These are phyloP conservation scores for Xenopus petersii DNA, from an alignment of 2,797 vertebrate genomes.

Conservation along the genomic window DNA sequence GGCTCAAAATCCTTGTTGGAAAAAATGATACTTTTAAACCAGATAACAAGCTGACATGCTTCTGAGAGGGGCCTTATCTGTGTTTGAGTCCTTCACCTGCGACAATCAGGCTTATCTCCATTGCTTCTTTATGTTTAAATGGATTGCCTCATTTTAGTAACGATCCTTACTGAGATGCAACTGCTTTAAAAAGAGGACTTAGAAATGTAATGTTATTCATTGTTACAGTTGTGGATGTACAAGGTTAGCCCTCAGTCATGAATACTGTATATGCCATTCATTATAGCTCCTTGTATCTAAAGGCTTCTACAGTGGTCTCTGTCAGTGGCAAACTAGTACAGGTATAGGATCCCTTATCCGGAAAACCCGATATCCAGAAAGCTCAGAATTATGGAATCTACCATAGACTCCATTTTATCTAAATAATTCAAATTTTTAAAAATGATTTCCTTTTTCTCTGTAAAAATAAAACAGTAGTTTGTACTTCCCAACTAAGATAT, in stretches of 20 bases:
- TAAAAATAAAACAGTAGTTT: no score
- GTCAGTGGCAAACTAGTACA: no score
- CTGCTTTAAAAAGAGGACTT: background rate
- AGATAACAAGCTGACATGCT: constrained; percentile 30
- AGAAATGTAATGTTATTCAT: background rate
- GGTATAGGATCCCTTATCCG: no score
- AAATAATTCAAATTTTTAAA: no score
- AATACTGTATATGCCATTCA: no score
- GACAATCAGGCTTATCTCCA: constrained; percentile 29
- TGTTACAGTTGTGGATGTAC: background rate
- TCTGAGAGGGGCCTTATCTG: constrained; percentile 31
- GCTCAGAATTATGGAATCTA: no score
- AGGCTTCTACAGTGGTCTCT: no score
- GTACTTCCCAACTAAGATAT: no score
- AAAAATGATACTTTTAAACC: constrained; percentile 26
- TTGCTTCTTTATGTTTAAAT: constrained; percentile 5
- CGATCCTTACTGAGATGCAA: background rate
- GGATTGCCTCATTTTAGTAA: constrained; percentile 21
- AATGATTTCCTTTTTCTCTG: no score
- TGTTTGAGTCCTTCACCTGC: constrained; percentile 14
- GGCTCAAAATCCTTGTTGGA: constrained; percentile 32
- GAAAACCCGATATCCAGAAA: no score
- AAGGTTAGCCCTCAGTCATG: background rate
- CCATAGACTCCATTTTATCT: no score
- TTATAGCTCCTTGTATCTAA: no score